Percentiles rank a stretch among this genome's conserved stretches.
These are phyloP conservation scores for Leiothrix lutea DNA, from an alignment of 2,113 vertebrate genomes.

Conservation along the genomic window DNA sequence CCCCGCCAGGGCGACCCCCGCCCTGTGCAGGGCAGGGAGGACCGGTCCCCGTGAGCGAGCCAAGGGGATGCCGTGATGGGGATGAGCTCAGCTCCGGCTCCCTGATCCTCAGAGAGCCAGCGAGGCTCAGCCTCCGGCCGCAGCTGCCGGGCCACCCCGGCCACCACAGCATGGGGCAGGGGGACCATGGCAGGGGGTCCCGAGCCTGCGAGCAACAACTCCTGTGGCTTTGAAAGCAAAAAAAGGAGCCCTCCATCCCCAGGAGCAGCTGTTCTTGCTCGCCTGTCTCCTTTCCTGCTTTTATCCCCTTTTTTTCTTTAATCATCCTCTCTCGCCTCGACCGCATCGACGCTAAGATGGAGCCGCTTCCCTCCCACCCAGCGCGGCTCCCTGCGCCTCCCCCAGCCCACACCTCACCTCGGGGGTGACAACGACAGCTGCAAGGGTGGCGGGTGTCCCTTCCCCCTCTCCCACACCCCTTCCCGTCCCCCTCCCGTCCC, in stretches of 20 bases:
- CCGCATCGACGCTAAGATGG: background rate
- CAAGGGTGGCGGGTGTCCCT: background rate
- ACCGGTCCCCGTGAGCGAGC: rapidly evolving
- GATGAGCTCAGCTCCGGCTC: background rate
- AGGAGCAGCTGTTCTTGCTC: background rate
- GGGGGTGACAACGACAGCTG: conserved; percentile 51
- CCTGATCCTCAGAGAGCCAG: rapidly evolving
- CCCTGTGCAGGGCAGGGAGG: rapidly evolving
- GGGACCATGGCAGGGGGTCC: background rate
- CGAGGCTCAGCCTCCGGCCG: background rate
- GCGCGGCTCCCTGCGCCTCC: background rate
- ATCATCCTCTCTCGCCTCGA: background rate
- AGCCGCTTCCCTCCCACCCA: background rate
- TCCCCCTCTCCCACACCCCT: background rate
- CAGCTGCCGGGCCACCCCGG: background rate
- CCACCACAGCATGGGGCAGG: rapidly evolving
- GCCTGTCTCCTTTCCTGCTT: background rate
- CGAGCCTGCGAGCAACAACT: background rate
- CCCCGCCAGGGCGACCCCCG: background rate
- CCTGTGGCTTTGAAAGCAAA: background rate
- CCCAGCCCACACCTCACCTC: background rate
- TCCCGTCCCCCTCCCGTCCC: background rate
- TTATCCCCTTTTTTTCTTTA: background rate
- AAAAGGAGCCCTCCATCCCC: background rate
- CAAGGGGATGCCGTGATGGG: background rate